Evolutionary conservation across 2,113 vertebrate species (phyloP), one percentile per base, ranked within the genome.

Genomic region (Leucopsar rothschildi): DNA sequence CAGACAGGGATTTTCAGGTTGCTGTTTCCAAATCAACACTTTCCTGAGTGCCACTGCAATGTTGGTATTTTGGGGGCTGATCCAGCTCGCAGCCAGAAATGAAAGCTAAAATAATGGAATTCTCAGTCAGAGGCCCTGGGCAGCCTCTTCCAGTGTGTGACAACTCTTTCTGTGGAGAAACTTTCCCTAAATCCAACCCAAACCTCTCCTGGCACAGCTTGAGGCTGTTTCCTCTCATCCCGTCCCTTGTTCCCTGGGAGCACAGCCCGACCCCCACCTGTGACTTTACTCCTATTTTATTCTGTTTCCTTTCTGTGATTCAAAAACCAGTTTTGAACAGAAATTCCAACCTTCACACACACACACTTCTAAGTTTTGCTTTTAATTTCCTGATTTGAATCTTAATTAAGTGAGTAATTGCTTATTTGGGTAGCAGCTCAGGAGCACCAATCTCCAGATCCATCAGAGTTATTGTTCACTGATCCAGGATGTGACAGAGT

Each of bases 371-470:
- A 52, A n/a, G 11, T 35, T 82, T 42, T 37, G 13, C 3, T 24
- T 73, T 63, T 40, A 5, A 56, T 86, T 88, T 63, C 66, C 61
- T 72, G 57, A 45, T 37, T 86, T 68, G 68, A 82, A 82, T 64
- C 24, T 70, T 39, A 69, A 84, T 70, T 39, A 65, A 84, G 23
- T n/a, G 66, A 88, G 10, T 64, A 85, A 80, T 35, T 88, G 37
- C 39, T 79, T 79, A 35, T 92, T 96, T 92, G 82, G 66, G 70
- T 31, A 76, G 66, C 49, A 90, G 79, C 53, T 94, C 75, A 79
- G 86, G 35, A 64, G 7, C 21, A 10, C 60, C 44, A 40, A 4
- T 44, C 66, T 71, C 16, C 37, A 68, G 61, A 52, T 65, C 33
- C 49, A 42, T 64, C 86, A 71, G 73, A 13, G 14, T 50, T 64